phyloP scores from a whole-genome alignment of 1,140 invertebrate genomes.

The Melitaea cinxia region DNA sequence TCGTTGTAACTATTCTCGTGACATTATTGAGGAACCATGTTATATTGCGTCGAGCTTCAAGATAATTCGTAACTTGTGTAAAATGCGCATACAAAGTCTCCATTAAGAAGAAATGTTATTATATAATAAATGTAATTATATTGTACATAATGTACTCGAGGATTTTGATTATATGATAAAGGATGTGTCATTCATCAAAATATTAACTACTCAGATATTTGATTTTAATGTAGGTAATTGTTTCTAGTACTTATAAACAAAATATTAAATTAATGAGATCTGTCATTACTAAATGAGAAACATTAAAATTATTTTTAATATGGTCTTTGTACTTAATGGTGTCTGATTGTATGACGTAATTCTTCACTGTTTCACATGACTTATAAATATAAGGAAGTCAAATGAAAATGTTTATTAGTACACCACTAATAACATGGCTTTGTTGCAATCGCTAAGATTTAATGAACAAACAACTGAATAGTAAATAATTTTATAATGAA shows the following conservation, averaged over 20 bases:
- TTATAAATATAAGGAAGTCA: slow-evolving; percentile 21
- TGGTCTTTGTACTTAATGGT: neutral
- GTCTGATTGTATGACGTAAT: slow-evolving; percentile 10
- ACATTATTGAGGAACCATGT: slow-evolving; percentile 44
- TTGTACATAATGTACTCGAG: neutral
- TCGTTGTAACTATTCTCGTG: slow-evolving; percentile 48
- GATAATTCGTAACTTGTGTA: slow-evolving; percentile 3
- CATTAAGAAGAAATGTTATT: neutral
- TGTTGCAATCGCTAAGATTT: slow-evolving; percentile 4
- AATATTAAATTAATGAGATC: too few relatives aligned
- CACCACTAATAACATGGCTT: slow-evolving; percentile 5
- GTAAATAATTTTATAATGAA: slow-evolving; percentile 6
- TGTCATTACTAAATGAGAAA: too few relatives aligned
- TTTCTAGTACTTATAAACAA: too few relatives aligned
- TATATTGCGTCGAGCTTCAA: slow-evolving; percentile 29
- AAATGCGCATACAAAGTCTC: neutral
- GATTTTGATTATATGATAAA: too few relatives aligned
- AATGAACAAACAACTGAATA: slow-evolving; percentile 2
- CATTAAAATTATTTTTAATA: too few relatives aligned
- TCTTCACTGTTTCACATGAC: slow-evolving; percentile 9
- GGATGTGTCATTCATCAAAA: too few relatives aligned
- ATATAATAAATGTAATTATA: neutral
- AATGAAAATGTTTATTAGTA: slow-evolving; percentile 16
- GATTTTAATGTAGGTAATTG: too few relatives aligned
- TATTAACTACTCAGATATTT: too few relatives aligned